A percentile compares a stretch with the other conserved stretches of the same genome.
Conservation (phyloP, 1,140 invertebrate genomes). For the Zophobas atratus region DNA sequence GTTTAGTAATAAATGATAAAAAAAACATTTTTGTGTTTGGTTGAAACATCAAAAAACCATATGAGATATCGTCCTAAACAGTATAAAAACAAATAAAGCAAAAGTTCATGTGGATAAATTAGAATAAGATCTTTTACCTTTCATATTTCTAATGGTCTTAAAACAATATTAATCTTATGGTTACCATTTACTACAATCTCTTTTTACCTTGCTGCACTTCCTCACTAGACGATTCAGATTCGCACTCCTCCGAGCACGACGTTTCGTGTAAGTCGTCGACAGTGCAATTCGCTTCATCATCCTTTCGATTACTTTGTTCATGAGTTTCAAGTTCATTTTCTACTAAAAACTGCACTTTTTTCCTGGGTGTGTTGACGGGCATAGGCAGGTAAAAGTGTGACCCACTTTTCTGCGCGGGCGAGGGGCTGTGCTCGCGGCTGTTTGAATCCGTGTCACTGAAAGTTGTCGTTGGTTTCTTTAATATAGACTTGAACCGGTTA, state of each 20-base stretch:
- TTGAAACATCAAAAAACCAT: too few relatives aligned
- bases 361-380: conserved; percentile 68
- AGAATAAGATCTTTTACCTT: too few relatives aligned
- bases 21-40: too few relatives aligned
- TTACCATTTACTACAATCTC: background rate
- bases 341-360: conserved; percentile 67
- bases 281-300: background rate
- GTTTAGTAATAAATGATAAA: too few relatives aligned
- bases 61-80: too few relatives aligned
- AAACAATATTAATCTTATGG: background rate
- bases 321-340: conserved; percentile 54
- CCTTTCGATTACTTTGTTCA: conserved; percentile 9
- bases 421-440: conserved; percentile 59
- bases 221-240: background rate
- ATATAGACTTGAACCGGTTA: conserved; percentile 75
- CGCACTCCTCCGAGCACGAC: background rate
- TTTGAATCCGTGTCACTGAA: conserved; percentile 63
- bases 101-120: too few relatives aligned
- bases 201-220: background rate
- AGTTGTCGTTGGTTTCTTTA: conserved; percentile 74
- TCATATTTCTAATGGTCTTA: background rate
- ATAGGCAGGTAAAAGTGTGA: conserved; percentile 79
- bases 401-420: conserved; percentile 66
- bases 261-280: background rate
- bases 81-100: too few relatives aligned